Conservation (phyloP, 2,888 invertebrate genomes). For the Drosophila trichaetosa region DNA sequence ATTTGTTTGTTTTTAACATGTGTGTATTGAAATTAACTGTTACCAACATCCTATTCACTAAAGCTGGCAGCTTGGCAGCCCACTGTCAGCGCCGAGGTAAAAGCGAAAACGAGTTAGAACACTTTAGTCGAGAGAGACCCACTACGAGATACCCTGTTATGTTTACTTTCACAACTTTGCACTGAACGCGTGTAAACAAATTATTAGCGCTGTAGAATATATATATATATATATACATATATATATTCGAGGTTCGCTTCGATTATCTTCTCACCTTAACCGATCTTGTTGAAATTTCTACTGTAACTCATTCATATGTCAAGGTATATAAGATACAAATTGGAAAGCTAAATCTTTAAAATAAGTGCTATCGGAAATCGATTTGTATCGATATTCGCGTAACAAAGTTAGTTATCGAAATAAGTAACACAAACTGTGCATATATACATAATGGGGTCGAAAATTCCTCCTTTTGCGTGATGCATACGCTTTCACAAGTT, state of each 20-base stretch:
- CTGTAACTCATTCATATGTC: background rate
- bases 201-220: too few species aligned
- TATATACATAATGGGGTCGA: background rate
- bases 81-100: background rate
- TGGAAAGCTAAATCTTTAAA: background rate
- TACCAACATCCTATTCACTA: background rate
- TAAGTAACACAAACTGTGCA: background rate
- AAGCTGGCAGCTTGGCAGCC: background rate
- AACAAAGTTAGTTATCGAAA: background rate
- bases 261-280: background rate
- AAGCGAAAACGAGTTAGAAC: constrained; percentile 31
- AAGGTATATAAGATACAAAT: background rate
- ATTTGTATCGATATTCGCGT: background rate
- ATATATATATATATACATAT: background rate
- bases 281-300: background rate
- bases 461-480: background rate
- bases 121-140: background rate
- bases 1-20: background rate
- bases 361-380: background rate
- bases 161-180: too few species aligned
- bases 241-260: background rate
- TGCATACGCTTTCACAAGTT: background rate
- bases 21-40: background rate
- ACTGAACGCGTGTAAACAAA: too few species aligned
- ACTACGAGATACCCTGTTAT: background rate